Evolutionary conservation across 2,797 vertebrate genomes (phyloP), one percentile per base, ranked within the genome.

Genomic region (Phrynocephalus forsythii): DNA sequence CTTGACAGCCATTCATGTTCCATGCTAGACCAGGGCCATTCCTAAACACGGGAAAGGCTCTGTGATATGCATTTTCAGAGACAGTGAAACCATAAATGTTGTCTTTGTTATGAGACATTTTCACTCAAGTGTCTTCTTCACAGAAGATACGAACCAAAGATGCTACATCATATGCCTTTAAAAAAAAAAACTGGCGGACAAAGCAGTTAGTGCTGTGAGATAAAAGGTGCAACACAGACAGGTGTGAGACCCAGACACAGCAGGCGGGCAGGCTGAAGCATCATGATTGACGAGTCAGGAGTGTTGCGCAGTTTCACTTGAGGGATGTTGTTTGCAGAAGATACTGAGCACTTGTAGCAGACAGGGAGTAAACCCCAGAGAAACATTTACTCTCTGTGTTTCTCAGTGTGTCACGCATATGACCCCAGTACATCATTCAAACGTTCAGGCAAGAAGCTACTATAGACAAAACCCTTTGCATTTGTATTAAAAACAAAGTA

Each of bases 261-360:
- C 24, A 87, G 80, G 22, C 50, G 69, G 60, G 9, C 79, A 26
- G 88, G 71, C 71, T 91, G 82, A 89, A 93, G 38, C 67, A 63
- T 22, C 22, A 77, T 75, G n/a, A 48, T n/a, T 83, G 90, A 60
- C 60, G 90, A 24, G 0, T 68, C 86, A 86, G 44, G 20, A 87
- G 5, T 2, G 3, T 1, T 71, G 26, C 82, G 48, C 6, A 50
- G 11, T 18, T 77, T 81, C 28, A n/a, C 28, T 67, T 30, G 30
- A 38, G 10, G n/a, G 81, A 22, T 3, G 48, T 84, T 69, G 11
- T 28, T 85, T 22, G 85, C 18, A 56, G 63, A 68, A 82, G 78
- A 80, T 26, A n/a, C 56, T 50, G 20, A 81, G 33, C 52, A 69
- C 33, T 77, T 77, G 15, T 68, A 38, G 30, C 26, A 89, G 80